Conservation (phyloP, 2,888 invertebrate genomes). For the Brachyopa scutellaris region DNA sequence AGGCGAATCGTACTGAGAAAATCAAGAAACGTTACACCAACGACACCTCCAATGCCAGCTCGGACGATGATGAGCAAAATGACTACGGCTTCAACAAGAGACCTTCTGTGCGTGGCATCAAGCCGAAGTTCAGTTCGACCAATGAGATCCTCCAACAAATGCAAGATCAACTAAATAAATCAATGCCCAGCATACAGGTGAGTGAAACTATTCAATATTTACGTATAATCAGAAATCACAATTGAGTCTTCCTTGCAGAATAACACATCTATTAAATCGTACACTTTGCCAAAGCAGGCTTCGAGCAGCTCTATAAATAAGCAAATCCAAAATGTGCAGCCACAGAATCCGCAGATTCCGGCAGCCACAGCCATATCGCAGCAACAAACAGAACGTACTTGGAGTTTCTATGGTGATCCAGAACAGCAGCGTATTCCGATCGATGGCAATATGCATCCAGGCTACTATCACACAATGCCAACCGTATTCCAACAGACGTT, state of each 20-base stretch:
- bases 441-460: slow-evolving; percentile 77
- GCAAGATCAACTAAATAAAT: slow-evolving; percentile 85
- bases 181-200: slow-evolving; percentile 78
- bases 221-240: not conserved
- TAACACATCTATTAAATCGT: slow-evolving; percentile 77
- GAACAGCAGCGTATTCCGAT: slow-evolving; percentile 79
- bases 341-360: slow-evolving; percentile 77
- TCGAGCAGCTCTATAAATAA: slow-evolving; percentile 75
- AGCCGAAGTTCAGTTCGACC: slow-evolving; percentile 91
- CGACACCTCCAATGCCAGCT: slow-evolving; percentile 81
- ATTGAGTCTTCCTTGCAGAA: slow-evolving; percentile 17
- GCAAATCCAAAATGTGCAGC: slow-evolving; percentile 77
- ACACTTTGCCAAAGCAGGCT: slow-evolving; percentile 79
- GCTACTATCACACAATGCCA: slow-evolving; percentile 81
- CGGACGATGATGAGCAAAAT: slow-evolving; percentile 90
- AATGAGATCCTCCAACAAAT: slow-evolving; percentile 92
- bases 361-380: slow-evolving; percentile 77
- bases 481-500: slow-evolving; percentile 81
- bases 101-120: slow-evolving; percentile 94
- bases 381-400: slow-evolving; percentile 80
- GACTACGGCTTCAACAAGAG: slow-evolving; percentile 94
- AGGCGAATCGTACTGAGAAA: slow-evolving; percentile 91
- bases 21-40: slow-evolving; percentile 88
- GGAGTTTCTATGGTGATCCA: slow-evolving; percentile 80
- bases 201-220: not conserved